These are phyloP conservation scores for Xylophagus ater DNA, from an alignment of 2,888 invertebrate genomes.

Conservation along the genomic window DNA sequence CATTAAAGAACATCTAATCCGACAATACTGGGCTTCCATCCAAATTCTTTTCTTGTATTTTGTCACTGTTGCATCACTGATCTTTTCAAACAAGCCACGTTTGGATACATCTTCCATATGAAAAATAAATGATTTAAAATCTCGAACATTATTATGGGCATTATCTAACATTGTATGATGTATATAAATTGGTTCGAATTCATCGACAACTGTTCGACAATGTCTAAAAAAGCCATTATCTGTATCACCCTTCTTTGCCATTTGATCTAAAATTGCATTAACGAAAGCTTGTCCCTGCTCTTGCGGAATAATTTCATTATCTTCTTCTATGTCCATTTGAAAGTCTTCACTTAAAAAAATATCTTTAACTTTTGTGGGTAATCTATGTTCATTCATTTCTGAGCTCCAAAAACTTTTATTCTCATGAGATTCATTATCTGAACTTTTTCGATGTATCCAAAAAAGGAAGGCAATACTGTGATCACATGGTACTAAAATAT, in stretches of 20 bases:
- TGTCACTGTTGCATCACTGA: constrained; percentile 28
- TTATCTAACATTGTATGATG: constrained; percentile 33
- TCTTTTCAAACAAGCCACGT: constrained; percentile 29
- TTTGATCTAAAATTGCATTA: constrained; percentile 30
- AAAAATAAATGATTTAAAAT: constrained; percentile 27
- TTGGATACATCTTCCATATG: constrained; percentile 33
- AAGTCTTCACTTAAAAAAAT: constrained; percentile 27
- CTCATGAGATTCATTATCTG: constrained; percentile 21
- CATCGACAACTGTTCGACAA: constrained; percentile 30
- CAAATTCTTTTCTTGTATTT: constrained; percentile 33
- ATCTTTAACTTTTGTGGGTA: constrained; percentile 16
- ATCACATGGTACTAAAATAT: constrained; percentile 25
- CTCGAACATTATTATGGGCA: constrained; percentile 29
- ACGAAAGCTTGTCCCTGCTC: constrained; percentile 28
- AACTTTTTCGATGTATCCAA: constrained; percentile 31
- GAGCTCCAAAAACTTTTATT: constrained; percentile 31
- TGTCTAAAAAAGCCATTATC: constrained; percentile 32
- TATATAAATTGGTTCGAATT: constrained; percentile 32
- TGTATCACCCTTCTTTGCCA: constrained; percentile 28
- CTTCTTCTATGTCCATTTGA: constrained; percentile 26
- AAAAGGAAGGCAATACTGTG: constrained; percentile 32
- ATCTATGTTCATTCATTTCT: constrained; percentile 21
- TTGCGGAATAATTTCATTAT: constrained; percentile 20
- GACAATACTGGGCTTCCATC: constrained; percentile 35
- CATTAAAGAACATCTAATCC: constrained; percentile 35